These are phyloP conservation scores for Pangasianodon hypophthalmus DNA, from an alignment of 2,113 vertebrate species.

Conservation along the genomic window DNA sequence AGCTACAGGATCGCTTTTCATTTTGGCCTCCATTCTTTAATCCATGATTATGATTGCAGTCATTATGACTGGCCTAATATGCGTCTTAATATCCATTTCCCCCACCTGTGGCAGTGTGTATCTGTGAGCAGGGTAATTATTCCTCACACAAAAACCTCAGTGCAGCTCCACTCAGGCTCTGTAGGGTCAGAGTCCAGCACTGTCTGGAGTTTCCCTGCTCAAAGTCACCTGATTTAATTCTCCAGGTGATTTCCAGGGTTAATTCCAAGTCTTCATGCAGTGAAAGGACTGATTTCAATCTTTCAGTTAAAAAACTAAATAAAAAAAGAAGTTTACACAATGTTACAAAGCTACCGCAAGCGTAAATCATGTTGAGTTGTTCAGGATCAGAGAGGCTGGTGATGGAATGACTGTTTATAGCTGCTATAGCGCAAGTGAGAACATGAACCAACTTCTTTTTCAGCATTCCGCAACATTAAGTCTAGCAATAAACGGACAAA, in stretches of 20 bases:
- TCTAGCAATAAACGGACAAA: background rate
- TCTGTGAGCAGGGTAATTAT: conserved; percentile 24
- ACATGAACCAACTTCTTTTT: no score
- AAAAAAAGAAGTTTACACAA: no score
- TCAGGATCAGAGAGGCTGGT: background rate
- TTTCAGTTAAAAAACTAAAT: background rate
- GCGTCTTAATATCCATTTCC: conserved; percentile 9
- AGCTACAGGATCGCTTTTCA: conserved; percentile 14
- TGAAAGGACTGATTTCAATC: background rate
- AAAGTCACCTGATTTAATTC: background rate
- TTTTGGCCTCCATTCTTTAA: background rate
- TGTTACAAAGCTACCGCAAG: background rate
- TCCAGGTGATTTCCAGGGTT: background rate
- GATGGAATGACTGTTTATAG: background rate
- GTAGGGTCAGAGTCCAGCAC: background rate
- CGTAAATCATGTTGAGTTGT: background rate
- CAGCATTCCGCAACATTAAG: background rate
- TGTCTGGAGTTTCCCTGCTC: background rate
- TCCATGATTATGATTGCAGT: conserved; percentile 42
- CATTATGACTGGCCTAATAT: conserved; percentile 24
- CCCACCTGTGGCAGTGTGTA: background rate
- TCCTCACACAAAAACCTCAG: conserved; percentile 10
- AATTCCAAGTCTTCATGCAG: background rate
- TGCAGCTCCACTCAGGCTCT: background rate
- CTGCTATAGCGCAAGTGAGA: background rate